A percentile compares a stretch with the other conserved stretches of the same genome.
Conservation (phyloP, 64 coral and sea anemone species). For the Exaiptasia diaphana region DNA sequence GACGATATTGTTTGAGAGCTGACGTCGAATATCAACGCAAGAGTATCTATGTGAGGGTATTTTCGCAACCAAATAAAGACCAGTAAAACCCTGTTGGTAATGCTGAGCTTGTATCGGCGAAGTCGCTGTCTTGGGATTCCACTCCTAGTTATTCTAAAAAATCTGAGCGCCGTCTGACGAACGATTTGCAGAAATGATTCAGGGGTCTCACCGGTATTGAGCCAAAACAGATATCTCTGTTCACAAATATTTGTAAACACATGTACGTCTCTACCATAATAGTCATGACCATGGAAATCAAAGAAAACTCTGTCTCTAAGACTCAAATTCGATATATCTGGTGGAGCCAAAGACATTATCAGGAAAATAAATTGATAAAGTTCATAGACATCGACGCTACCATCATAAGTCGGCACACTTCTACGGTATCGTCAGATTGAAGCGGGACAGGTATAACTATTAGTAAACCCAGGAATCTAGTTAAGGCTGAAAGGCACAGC, state of each 20-base stretch:
- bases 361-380: neutral
- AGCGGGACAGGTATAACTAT: neutral
- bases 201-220: neutral
- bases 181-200: neutral
- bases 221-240: neutral
- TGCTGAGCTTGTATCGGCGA: too few species aligned
- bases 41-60: too few species aligned
- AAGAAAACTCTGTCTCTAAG: neutral
- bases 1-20: neutral
- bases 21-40: neutral
- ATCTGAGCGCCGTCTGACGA: neutral
- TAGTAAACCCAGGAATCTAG: neutral
- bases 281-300: neutral
- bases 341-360: neutral
- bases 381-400: neutral
- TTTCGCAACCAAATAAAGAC: too few species aligned
- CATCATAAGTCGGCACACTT: neutral
- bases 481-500: neutral
- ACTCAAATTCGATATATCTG: neutral
- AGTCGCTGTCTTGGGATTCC: too few species aligned
- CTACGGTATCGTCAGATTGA: neutral
- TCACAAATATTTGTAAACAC: too few species aligned
- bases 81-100: too few species aligned
- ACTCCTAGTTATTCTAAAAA: too few species aligned
- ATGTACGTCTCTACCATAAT: too few species aligned